phyloP scores from a whole-genome alignment of 1,140 invertebrate genomes.

The Kradibia gibbosae region DNA sequence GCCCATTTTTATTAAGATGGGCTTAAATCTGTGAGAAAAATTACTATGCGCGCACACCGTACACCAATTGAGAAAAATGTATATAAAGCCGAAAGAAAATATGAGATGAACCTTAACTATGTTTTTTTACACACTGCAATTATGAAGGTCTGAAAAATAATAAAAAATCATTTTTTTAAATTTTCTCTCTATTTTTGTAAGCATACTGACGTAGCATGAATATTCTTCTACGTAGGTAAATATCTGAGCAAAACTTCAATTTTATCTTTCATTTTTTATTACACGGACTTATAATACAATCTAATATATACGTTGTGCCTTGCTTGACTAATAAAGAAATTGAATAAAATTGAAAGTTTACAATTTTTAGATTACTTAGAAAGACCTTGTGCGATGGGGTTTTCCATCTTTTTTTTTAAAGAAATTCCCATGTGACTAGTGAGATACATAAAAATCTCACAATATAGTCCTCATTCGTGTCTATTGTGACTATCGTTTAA shows the following conservation, averaged over 20 bases:
- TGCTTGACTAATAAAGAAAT: too few species aligned
- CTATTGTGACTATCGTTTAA: neutral
- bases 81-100: neutral
- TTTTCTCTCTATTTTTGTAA: neutral
- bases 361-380: neutral
- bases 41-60: neutral
- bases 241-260: neutral
- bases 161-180: neutral
- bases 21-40: neutral
- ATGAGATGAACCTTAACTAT: conserved; percentile 6
- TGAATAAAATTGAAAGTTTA: neutral
- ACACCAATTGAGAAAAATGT: conserved; percentile 8
- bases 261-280: too few species aligned
- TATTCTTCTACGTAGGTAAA: neutral
- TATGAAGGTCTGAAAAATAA: neutral
- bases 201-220: neutral
- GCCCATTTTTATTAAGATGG: neutral
- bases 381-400: neutral
- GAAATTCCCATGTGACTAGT: conserved; percentile 3
- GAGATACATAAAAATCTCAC: conserved; percentile 7
- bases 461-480: neutral
- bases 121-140: neutral
- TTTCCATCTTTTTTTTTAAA: neutral
- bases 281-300: too few species aligned
- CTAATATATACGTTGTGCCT: too few species aligned